Evolutionary conservation across 2,113 vertebrate genomes (phyloP).

Genomic region (Pseudopodoces humilis): DNA sequence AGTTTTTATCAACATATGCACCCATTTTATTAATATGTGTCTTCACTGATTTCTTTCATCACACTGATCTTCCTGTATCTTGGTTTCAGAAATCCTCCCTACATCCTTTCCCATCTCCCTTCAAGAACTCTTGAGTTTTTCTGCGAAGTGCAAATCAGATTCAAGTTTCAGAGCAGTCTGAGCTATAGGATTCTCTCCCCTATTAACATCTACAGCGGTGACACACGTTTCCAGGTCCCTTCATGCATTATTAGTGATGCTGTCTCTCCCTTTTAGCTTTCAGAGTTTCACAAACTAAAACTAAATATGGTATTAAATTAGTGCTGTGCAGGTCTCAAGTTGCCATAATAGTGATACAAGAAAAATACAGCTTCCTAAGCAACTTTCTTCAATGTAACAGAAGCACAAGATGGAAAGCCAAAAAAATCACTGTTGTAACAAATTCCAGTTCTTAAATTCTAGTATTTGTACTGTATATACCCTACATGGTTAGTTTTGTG

Average conservation of each 20-base stretch:
- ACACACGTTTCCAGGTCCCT: neutral
- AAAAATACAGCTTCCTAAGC: neutral
- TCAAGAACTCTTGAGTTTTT: neutral
- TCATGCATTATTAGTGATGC: neutral
- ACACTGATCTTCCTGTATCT: neutral
- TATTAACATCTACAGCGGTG: neutral
- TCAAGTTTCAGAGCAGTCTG: neutral
- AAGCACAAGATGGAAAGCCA: neutral
- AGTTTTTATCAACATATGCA: neutral
- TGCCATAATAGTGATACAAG: neutral
- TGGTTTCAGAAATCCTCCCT: neutral
- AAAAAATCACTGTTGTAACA: neutral
- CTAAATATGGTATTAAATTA: neutral
- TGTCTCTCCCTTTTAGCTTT: neutral
- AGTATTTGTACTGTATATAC: neutral
- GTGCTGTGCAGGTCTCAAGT: neutral
- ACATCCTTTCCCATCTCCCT: neutral
- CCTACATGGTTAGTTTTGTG: neutral
- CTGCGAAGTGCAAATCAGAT: neutral
- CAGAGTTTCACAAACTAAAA: neutral
- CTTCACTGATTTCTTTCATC: neutral
- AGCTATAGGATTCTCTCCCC: neutral
- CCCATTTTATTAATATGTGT: neutral
- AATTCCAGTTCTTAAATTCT: neutral
- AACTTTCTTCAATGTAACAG: neutral